phyloP scores from a whole-genome alignment of 1,140 invertebrate genomes.

The Reticulitermes speratus region DNA sequence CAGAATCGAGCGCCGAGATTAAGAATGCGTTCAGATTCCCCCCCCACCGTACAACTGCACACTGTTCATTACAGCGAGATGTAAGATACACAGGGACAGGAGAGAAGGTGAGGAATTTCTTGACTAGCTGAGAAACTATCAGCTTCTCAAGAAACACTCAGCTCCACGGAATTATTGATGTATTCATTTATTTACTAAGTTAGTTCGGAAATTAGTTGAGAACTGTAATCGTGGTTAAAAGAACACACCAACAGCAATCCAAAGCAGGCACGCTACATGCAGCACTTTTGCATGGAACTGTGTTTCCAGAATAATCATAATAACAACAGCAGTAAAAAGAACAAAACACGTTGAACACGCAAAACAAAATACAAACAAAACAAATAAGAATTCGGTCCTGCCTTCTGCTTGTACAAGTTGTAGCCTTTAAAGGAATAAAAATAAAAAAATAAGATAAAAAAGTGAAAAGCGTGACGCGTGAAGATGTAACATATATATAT shows the following conservation, averaged over 20 bases:
- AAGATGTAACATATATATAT: conserved; percentile 4
- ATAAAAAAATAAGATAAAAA: conserved; percentile 1
- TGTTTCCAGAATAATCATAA: not conserved
- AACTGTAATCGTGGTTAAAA: too few relatives aligned
- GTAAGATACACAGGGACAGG: too few relatives aligned
- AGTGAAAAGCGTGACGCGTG: not conserved
- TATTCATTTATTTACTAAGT: too few relatives aligned
- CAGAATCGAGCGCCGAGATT: too few relatives aligned
- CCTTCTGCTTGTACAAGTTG: not conserved
- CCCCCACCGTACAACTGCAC: too few relatives aligned
- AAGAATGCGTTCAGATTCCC: too few relatives aligned
- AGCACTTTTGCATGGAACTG: not conserved
- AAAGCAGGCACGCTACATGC: not conserved
- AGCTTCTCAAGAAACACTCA: too few relatives aligned
- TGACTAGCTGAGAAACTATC: too few relatives aligned
- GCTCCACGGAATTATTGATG: too few relatives aligned
- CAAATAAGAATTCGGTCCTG: not conserved
- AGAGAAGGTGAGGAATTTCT: too few relatives aligned
- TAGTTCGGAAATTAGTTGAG: too few relatives aligned
- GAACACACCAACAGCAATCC: not conserved
- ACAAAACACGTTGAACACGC: not conserved
- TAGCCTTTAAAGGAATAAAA: not conserved
- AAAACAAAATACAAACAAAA: not conserved
- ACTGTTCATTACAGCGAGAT: too few relatives aligned
- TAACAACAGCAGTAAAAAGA: not conserved